Evolutionary conservation across 2,113 vertebrate species (phyloP).

Genomic region (Acrocephalus kingi): DNA sequence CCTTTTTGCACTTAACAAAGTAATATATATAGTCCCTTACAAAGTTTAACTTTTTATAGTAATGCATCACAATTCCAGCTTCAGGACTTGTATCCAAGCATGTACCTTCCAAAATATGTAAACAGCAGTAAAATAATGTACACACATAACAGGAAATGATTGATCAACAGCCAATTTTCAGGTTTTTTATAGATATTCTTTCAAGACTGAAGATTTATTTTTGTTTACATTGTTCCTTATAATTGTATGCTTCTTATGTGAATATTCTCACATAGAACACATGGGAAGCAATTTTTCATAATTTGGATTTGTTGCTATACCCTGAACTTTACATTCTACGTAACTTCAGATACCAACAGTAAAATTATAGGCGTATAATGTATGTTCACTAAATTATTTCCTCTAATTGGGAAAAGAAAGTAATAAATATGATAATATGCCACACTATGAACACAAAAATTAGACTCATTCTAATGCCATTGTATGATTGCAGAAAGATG

Average conservation of each 20-base stretch:
- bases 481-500: background rate
- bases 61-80: background rate
- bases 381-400: background rate
- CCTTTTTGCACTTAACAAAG: background rate
- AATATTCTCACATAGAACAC: background rate
- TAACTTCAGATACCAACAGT: background rate
- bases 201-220: background rate
- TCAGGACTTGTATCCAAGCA: background rate
- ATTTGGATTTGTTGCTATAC: background rate
- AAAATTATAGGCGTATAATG: background rate
- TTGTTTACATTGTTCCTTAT: background rate
- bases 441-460: background rate
- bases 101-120: background rate
- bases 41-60: background rate
- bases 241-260: background rate
- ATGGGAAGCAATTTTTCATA: background rate
- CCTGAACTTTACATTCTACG: background rate
- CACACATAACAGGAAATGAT: background rate
- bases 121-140: background rate
- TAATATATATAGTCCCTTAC: background rate
- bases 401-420: background rate
- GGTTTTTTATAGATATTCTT: background rate
- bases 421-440: background rate
- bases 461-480: background rate
- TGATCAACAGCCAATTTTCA: background rate